phyloP scores from a whole-genome alignment of 2,797 vertebrate genomes.

The Danio tinwini region DNA sequence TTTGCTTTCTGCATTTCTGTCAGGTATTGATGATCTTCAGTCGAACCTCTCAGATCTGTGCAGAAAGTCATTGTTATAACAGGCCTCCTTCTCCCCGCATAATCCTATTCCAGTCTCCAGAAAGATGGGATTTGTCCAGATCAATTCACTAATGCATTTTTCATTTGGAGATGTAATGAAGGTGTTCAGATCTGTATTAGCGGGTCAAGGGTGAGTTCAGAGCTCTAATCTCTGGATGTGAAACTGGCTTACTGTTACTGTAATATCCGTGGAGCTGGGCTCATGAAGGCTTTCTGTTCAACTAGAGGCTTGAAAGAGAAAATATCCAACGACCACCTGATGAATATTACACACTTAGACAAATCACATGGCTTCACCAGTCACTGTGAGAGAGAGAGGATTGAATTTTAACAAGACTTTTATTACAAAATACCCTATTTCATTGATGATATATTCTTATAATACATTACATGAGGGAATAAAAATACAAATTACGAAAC shows the following conservation, averaged over 20 bases:
- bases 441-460: too few species aligned
- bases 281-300: slow-evolving; percentile 30
- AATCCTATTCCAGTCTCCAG: slow-evolving; percentile 68
- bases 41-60: slow-evolving; percentile 16
- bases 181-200: slow-evolving; percentile 76
- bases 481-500: too few species aligned
- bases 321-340: too few species aligned
- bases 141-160: slow-evolving; percentile 76
- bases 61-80: background rate
- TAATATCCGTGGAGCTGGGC: background rate
- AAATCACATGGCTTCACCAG: too few species aligned
- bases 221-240: slow-evolving; percentile 64
- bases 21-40: slow-evolving; percentile 25
- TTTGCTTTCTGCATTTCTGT: background rate
- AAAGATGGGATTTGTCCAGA: slow-evolving; percentile 74
- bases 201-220: slow-evolving; percentile 74
- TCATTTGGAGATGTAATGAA: slow-evolving; percentile 76
- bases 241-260: slow-evolving; percentile 69
- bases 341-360: too few species aligned
- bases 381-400: too few species aligned
- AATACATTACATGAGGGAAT: too few species aligned
- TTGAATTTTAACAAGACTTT: too few species aligned
- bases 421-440: too few species aligned
- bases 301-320: slow-evolving; percentile 1
- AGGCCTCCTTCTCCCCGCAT: slow-evolving; percentile 25